Percentiles rank a stretch among this genome's conserved stretches.
Conservation (phyloP, 2,113 vertebrate species). For the Halcyon malimbica region DNA sequence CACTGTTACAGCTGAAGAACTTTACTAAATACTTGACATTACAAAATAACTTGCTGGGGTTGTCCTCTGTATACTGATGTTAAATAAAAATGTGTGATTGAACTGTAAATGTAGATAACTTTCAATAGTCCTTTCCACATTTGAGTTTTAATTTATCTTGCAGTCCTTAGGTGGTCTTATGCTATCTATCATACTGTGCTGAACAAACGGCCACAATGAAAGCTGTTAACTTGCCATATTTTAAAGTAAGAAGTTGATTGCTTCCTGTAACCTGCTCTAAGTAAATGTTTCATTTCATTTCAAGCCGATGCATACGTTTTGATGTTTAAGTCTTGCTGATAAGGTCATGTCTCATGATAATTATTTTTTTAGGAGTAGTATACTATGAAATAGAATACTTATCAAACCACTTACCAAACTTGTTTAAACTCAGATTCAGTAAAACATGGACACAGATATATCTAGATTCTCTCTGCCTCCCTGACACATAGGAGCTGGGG, state of each 20-base stretch:
- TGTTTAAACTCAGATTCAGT: conserved; percentile 42
- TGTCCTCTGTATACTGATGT: conserved; percentile 69
- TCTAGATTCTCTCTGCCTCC: not conserved
- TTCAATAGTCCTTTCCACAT: conserved; percentile 62
- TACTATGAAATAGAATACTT: not conserved
- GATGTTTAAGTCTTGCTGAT: conserved; percentile 13
- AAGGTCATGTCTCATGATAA: not conserved
- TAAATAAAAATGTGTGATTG: conserved; percentile 72
- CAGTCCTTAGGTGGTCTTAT: conserved; percentile 15
- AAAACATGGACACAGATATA: not conserved
- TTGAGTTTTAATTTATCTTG: conserved; percentile 45
- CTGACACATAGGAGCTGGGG: not conserved
- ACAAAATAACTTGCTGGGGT: conserved; percentile 64
- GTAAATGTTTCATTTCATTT: not conserved
- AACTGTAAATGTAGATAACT: conserved; percentile 62
- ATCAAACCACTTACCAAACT: not conserved
- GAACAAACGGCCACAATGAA: not conserved
- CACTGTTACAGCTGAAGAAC: conserved; percentile 71
- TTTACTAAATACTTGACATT: conserved; percentile 58
- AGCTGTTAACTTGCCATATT: not conserved
- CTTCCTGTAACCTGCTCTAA: conserved; percentile 14
- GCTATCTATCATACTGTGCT: not conserved
- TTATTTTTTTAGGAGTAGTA: not conserved
- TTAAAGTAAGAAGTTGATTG: not conserved
- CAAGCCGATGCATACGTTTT: not conserved